Conservation (phyloP, 2,888 invertebrate genomes). For the Pyralis farinalis region DNA sequence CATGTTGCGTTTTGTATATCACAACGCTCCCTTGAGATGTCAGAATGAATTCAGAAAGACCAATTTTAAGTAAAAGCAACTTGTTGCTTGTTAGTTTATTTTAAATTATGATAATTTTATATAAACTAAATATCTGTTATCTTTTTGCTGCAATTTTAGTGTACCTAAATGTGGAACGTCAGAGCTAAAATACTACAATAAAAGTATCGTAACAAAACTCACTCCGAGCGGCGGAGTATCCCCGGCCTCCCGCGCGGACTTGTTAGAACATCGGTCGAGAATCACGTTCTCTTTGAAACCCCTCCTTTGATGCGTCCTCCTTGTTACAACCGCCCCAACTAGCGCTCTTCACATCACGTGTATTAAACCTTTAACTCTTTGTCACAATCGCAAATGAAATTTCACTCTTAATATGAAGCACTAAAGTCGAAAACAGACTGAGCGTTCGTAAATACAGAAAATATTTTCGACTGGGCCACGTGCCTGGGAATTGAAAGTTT, state of each 20-base stretch:
- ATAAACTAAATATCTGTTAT: too few species aligned
- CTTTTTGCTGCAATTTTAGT: too few species aligned
- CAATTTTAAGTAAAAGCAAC: too few species aligned
- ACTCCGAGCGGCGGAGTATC: conserved; percentile 22
- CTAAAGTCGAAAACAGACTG: conserved; percentile 20
- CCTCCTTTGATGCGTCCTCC: conserved; percentile 61
- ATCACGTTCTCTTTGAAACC: conserved; percentile 69
- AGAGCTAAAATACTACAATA: conserved; percentile 22
- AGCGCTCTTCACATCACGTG: conserved; percentile 47
- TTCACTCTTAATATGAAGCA: conserved; percentile 22
- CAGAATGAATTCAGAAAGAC: too few species aligned
- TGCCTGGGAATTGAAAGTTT: conserved; percentile 49
- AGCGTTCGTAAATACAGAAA: conserved; percentile 29
- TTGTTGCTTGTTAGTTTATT: too few species aligned
- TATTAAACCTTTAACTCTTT: conserved; percentile 49
- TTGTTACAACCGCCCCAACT: conserved; percentile 56
- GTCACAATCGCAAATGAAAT: conserved; percentile 24
- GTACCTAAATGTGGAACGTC: too few species aligned
- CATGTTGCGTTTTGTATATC: too few species aligned
- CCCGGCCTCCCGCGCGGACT: conserved; percentile 34
- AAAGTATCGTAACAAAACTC: conserved; percentile 35
- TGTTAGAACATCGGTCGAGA: conserved; percentile 61
- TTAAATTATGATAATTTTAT: too few species aligned
- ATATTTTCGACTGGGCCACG: conserved; percentile 50
- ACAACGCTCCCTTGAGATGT: too few species aligned